Base-by-base conservation (phyloP, 2,888 invertebrate genomes). In the Brenthis ino region DNA sequence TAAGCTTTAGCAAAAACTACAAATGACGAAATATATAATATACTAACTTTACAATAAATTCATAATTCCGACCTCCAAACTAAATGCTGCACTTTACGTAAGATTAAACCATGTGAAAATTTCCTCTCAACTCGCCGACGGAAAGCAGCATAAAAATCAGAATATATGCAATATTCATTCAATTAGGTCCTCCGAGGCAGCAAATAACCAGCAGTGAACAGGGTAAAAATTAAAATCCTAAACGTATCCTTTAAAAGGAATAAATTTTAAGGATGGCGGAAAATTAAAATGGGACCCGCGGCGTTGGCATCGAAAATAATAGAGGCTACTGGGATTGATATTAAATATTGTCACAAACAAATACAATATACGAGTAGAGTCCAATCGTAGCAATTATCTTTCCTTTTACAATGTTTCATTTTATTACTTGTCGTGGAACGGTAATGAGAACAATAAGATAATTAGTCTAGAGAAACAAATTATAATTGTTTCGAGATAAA, bases 261-360 rank as follows among this genome's bases (percentile, higher is more conserved):
- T 84, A 84, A 82, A 83, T 82, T 83, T 79, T 78, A 80, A 83
- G 77, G 77, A 79, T 82, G 75, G 82, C 86, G 84, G 85, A 82
- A 86, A 87, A 87, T 87, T 87, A 86, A 86, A 87, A 81, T 75
- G 77, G 77, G 79, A 72, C 85, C 85, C 82, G 80, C 75, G 75
- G 84, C 78, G 80, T 75, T 72, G 68, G 76, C 75, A 74, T 72
- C 76, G 77, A 77, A 80, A 80, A 84, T 81, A 82, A 82, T 80
- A 79, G 57, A 54, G 67, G 60, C 50, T 57, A 56, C 64, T 72
- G 67, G 70, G 70, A 72, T 75, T 80, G 80, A 81, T 81, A 82
- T 80, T 81, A 77, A 80, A 81, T 79, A 78, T 76, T 74, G 71
- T 74, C 75, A 78, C 77, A 73, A 76, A 77, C 73, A 79, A 67